A percentile compares a stretch with the other conserved stretches of the same genome.
phyloP scores from a whole-genome alignment of 2,797 vertebrate species.

The Ficedula albicollis region DNA sequence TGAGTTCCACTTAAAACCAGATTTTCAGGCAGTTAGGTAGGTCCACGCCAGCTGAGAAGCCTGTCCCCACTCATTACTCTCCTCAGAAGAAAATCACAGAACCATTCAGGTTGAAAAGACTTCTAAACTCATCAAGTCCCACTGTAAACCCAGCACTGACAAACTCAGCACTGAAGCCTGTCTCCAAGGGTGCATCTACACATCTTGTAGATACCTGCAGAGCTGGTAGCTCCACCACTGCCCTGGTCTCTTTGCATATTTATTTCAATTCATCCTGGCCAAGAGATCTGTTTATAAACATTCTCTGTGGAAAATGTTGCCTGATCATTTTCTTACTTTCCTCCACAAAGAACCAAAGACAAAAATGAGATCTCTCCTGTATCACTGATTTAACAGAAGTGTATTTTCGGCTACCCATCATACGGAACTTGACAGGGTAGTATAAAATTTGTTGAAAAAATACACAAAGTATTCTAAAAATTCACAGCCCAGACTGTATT shows the following conservation, averaged over 20 bases:
- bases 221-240: neutral
- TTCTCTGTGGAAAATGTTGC: neutral
- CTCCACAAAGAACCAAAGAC: neutral
- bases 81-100: neutral
- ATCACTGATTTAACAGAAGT: neutral
- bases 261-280: neutral
- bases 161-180: neutral
- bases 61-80: neutral
- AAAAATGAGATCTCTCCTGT: neutral
- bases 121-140: neutral
- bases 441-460: neutral
- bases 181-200: neutral
- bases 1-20: rapidly evolving
- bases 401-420: neutral
- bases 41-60: neutral
- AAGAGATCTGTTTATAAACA: neutral
- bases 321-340: neutral
- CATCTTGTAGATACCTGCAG: neutral
- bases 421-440: neutral
- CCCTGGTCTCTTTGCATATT: neutral
- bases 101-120: rapidly evolving
- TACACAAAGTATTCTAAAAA: neutral
- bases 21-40: neutral
- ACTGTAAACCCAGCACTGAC: neutral
- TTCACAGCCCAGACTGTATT: neutral